Evolutionary conservation across 2,113 vertebrate species (phyloP).

Genomic region (Puntigrus tetrazona): DNA sequence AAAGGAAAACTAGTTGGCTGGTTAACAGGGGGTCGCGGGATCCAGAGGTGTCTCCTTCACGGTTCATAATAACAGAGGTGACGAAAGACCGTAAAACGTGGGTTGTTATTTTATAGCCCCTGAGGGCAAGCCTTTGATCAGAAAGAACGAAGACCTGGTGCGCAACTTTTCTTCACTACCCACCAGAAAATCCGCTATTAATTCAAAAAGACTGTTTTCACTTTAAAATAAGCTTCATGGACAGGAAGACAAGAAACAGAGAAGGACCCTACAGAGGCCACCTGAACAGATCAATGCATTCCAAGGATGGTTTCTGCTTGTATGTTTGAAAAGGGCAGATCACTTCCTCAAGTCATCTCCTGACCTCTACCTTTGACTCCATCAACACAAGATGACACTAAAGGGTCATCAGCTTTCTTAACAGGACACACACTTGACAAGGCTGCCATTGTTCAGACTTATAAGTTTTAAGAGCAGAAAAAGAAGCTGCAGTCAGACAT

Average conservation of each 20-base stretch:
- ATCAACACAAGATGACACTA: constrained; percentile 41
- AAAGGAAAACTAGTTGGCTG: background rate
- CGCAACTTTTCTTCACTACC: background rate
- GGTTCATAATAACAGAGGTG: constrained; percentile 45
- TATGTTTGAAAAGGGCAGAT: constrained; percentile 41
- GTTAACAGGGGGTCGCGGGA: constrained; percentile 36
- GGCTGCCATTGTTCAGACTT: constrained; percentile 40
- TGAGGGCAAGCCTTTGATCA: constrained; percentile 56
- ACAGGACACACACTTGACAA: constrained; percentile 46
- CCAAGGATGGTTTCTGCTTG: constrained; percentile 45
- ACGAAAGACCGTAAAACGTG: constrained; percentile 58
- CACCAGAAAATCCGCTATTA: constrained; percentile 7
- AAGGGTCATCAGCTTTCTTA: constrained; percentile 49
- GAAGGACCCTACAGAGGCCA: constrained; percentile 8
- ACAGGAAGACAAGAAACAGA: background rate
- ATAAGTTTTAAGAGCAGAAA: constrained; percentile 36
- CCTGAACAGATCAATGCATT: constrained; percentile 56
- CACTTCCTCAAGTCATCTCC: constrained; percentile 50
- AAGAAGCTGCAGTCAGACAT: constrained; percentile 32
- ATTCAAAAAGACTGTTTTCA: constrained; percentile 21
- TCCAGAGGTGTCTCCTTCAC: constrained; percentile 50
- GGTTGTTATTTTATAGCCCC: constrained; percentile 48
- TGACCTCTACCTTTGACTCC: constrained; percentile 51
- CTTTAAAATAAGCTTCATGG: constrained; percentile 9
- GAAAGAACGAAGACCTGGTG: constrained; percentile 16